Conservation (phyloP, 2,888 invertebrate species). For the Chymomyza caudatula region DNA sequence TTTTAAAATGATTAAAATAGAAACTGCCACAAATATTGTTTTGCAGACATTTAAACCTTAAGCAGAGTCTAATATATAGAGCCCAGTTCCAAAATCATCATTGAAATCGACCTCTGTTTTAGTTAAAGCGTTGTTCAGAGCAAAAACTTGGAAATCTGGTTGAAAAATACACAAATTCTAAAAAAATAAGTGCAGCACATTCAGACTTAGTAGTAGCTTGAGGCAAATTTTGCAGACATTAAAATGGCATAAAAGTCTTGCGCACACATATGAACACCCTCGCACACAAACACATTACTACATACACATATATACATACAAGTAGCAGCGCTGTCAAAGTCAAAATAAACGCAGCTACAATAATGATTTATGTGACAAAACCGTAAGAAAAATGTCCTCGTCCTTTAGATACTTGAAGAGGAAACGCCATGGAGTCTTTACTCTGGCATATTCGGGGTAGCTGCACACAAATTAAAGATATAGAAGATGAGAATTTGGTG, state of each 20-base stretch:
- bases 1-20: too few species aligned
- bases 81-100: too few species aligned
- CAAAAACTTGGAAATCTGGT: too few species aligned
- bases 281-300: not conserved
- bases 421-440: not conserved
- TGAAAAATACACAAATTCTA: too few species aligned
- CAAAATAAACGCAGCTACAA: slow-evolving; percentile 65
- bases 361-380: slow-evolving; percentile 60
- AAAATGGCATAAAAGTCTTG: slow-evolving; percentile 13
- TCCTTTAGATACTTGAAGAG: slow-evolving; percentile 5
- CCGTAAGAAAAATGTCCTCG: not conserved
- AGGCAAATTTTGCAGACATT: slow-evolving; percentile 14
- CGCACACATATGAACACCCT: not conserved
- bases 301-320: slow-evolving; percentile 15
- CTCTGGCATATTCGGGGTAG: not conserved
- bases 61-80: too few species aligned
- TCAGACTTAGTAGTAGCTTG: not conserved
- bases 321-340: slow-evolving; percentile 64
- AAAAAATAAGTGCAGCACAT: not conserved
- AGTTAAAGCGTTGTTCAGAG: too few species aligned
- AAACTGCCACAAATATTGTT: too few species aligned
- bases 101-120: too few species aligned
- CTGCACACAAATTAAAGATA: slow-evolving; percentile 14
- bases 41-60: too few species aligned
- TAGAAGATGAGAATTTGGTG: slow-evolving; percentile 39